A percentile compares a stretch with the other conserved stretches of the same genome.
Evolutionary conservation across 23 tunicate species (phyloP).

Genomic region (Halocynthia aurantium): DNA sequence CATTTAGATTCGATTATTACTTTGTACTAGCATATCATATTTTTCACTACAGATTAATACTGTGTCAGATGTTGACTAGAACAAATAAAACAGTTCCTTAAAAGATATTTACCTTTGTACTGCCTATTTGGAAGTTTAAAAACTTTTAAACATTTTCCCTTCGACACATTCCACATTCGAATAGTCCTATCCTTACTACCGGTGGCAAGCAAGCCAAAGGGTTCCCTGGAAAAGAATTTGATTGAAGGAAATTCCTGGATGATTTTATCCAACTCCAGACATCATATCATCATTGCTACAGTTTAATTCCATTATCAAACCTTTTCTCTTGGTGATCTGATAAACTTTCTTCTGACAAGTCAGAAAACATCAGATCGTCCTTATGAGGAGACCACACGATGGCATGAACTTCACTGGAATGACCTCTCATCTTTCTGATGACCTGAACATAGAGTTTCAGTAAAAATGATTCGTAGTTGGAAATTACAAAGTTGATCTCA

Average conservation of each 20-base stretch:
- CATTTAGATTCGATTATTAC: not conserved
- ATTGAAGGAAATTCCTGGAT: too few relatives aligned
- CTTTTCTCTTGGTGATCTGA: too few relatives aligned
- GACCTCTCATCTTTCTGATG: slow-evolving; percentile 62
- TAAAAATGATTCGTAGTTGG: not conserved
- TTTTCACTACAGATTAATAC: too few relatives aligned
- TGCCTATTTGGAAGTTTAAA: slow-evolving; percentile 49
- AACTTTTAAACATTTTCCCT: slow-evolving; percentile 58
- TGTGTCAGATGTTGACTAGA: too few relatives aligned
- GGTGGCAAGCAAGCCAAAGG: slow-evolving; percentile 44
- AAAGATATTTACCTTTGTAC: slow-evolving; percentile 47
- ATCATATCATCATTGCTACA: too few relatives aligned
- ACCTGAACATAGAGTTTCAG: slow-evolving; percentile 23
- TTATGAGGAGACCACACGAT: slow-evolving; percentile 53
- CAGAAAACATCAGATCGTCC: not conserved
- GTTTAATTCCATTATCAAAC: too few relatives aligned
- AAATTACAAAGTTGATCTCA: slow-evolving; percentile 15
- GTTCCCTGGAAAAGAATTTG: not conserved
- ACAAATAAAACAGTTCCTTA: too few relatives aligned
- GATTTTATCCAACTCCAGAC: too few relatives aligned
- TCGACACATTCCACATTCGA: slow-evolving; percentile 62
- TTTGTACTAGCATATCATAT: too few relatives aligned
- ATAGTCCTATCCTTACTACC: slow-evolving; percentile 88
- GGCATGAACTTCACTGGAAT: slow-evolving; percentile 74
- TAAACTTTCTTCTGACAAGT: too few relatives aligned